phyloP scores from a whole-genome alignment of 2,113 vertebrate species.

The Apteryx mantelli region DNA sequence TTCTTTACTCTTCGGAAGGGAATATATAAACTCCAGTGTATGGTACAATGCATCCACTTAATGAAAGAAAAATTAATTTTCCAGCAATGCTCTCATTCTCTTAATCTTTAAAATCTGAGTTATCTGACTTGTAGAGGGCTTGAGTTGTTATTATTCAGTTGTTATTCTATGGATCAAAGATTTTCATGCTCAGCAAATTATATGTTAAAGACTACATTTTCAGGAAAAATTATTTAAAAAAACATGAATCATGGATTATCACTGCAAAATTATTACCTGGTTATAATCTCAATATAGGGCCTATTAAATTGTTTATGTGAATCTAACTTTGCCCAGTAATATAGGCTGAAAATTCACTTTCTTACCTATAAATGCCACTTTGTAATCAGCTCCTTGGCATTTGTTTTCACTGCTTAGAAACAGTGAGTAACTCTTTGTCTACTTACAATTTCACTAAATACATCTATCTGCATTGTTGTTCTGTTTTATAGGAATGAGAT shows the following conservation, averaged over 20 bases:
- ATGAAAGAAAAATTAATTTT: conserved; percentile 14
- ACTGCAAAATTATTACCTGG: neutral
- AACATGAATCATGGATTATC: neutral
- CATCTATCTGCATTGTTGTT: neutral
- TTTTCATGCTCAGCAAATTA: neutral
- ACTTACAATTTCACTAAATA: neutral
- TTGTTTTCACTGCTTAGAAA: neutral
- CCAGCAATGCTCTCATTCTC: neutral
- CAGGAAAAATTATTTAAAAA: neutral
- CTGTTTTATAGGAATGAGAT: neutral
- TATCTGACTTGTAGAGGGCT: neutral
- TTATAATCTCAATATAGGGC: neutral
- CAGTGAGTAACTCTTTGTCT: neutral
- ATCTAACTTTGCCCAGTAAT: neutral
- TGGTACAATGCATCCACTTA: neutral
- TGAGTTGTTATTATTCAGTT: neutral
- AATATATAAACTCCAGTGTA: neutral
- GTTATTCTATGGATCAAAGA: neutral
- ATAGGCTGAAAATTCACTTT: neutral
- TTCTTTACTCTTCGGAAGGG: neutral
- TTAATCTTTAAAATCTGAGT: neutral
- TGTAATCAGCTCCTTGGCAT: neutral
- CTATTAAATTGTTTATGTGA: neutral
- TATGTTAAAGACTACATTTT: neutral
- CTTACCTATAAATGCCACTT: neutral